Evolutionary conservation across 2,888 invertebrate species (phyloP), one percentile per base, ranked within the genome.

Genomic region (Diogma glabrata): DNA sequence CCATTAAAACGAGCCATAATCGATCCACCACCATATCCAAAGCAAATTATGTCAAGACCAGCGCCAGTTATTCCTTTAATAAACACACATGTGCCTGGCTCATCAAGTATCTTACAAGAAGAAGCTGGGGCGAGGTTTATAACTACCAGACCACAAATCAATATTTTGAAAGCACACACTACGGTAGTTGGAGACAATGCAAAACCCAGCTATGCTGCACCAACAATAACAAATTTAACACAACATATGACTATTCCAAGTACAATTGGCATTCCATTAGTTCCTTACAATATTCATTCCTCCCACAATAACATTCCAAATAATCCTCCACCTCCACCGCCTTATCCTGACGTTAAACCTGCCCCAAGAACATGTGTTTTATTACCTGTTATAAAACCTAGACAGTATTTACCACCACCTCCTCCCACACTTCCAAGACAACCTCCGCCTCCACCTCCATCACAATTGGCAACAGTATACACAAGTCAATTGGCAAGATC

Each of bases 81-180:
- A 66, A 66, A 2, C 58, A 69, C 58, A n/a, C n/a, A n/a, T n/a
- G n/a, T n/a, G 59, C 70, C 63, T 54, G 71, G 61, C 56, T 76
- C 66, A 54, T 71, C 67, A 54, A 75, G 70, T n/a, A 57, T 66
- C 0, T 76, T 78, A 58, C 75, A 75, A 2, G 84, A 84, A 66
- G 85, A 86, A 70, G 81, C 83, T 1, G 74, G 82, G 47, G 87
- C 86, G 0, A 74, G 87, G 55, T 83, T 87, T 57, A 84, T 87
- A 28, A 85, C 84, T 23, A 82, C 84, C 0, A 77, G 84, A 55
- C 82, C 87, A 1, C 83, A 84, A 67, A 83, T 84, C 51, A 85
- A 79, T 63, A 81, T 87, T 55, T 71, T 86, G 19, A 85, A 83
- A 61, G 86, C 87, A 9, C 85, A 86, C 64, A 80, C 85, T 1